Base-by-base conservation (phyloP, 2,888 invertebrate genomes). In the Troides aeacus region DNA sequence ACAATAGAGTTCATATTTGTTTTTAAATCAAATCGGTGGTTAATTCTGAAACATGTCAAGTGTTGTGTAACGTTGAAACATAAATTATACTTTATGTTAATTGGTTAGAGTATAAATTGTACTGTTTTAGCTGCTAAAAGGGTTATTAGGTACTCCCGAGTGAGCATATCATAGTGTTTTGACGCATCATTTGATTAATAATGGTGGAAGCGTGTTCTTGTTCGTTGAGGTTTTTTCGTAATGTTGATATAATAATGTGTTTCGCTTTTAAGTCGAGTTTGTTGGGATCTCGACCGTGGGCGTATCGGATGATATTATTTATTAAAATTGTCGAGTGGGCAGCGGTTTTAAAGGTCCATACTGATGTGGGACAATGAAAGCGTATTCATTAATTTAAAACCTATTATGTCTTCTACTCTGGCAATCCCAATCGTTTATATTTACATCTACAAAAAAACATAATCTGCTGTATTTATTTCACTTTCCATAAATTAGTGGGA, bases 161-260 rank as follows among this genome's bases (percentile, higher is more conserved):
- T 88, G 86, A 89, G 86, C 84, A 87, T 90, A 91, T 92, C 88
- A 85, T 85, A 86, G 86, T 92, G 91, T 92, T 92, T 85, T 92
- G 92, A 92, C 92, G 90, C 87, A 88, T 84, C 80, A 73, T 84
- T 87, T 91, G 92, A 92, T 92, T 91, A 92, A 91, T 92, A 91
- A 92, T 89, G 92, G 90, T 85, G 82, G 80, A 80, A 80, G 84
- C 86, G 82, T 90, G 92, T 90, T 83, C 86, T 82, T 53, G 82
- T 39, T 39, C 39, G 39, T 78, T 84, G 79, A 74, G 75, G 76
- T 74, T 78, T 81, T 84, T 86, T 86, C 79, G 79, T 82, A 81
- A 83, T 88, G 84, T 86, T 84, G 87, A 84, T 82, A 82, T 82
- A 79, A 79, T 79, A 84, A 84, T 86, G 81, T 87, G 88, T 86